Evolutionary conservation across 2,888 invertebrate species (phyloP), one percentile per base, ranked within the genome.

Genomic region (Acleris cristana): DNA sequence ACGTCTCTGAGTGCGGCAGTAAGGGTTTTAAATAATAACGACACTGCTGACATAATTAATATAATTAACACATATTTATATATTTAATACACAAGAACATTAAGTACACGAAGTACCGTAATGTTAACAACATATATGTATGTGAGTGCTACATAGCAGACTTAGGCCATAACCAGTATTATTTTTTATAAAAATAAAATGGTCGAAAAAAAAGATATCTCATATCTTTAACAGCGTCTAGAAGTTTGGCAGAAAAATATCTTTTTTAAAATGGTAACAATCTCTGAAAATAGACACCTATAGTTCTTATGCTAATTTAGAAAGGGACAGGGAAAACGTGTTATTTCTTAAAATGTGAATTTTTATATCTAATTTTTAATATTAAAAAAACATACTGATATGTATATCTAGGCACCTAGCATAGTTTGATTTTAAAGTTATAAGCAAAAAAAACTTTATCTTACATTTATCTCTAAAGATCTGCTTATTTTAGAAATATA

Each of bases 21-120:
- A 62, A 51, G 23, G 48, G 16, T 48, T 7, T 44, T n/a, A 62
- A 68, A 75, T 67, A 58, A 71, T 85, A 80, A 83, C 75, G 75
- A 73, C 71, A 79, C 79, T 88, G 90, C 91, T 81, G 90, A 89
- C 84, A 88, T 88, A 86, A 86, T 87, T 87, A 83, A 87, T 90
- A 88, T 90, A 88, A 81, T 86, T 86, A 89, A 90, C 90, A 91
- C 88, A 88, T 85, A 86, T 72, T 77, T 73, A 72, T 79, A 79
- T 77, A 73, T 83, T 75, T 84, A 85, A 79, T 85, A 87, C 85
- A 88, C 83, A 82, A 82, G 81, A 82, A 85, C 80, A 81, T 71
- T 80, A 79, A 76, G 73, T 81, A 84, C 79, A 84, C 79, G 79
- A 73, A 74, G 79, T 84, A 78, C 76, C 57, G 73, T 71, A 75